Conservation (phyloP, 2,113 vertebrate genomes). For the Podarcis cretensis region DNA sequence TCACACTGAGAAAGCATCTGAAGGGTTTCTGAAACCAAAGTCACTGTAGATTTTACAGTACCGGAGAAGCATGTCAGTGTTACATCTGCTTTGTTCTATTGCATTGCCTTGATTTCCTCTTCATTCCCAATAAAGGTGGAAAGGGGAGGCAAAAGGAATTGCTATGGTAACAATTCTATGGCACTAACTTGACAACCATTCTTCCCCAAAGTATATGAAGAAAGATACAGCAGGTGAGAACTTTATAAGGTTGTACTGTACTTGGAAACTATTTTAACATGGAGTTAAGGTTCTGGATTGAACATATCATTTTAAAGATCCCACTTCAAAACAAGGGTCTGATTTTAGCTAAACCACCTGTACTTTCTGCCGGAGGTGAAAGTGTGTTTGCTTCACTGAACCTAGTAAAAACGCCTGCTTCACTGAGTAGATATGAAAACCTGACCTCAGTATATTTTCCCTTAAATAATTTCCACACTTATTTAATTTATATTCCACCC, state of each 20-base stretch:
- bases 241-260: neutral
- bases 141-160: neutral
- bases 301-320: neutral
- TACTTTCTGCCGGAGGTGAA: neutral
- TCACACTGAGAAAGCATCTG: neutral
- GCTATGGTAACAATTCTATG: neutral
- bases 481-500: too few relatives aligned
- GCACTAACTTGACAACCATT: neutral
- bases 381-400: neutral
- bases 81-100: neutral
- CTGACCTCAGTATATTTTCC: neutral
- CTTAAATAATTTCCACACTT: neutral
- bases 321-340: neutral
- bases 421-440: neutral
- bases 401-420: neutral
- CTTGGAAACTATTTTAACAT: neutral
- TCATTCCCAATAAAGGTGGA: neutral
- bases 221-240: neutral
- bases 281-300: neutral
- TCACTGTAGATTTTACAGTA: neutral
- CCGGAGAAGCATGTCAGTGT: neutral
- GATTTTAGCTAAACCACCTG: neutral
- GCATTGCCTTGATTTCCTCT: neutral
- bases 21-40: neutral
- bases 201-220: neutral